These are phyloP conservation scores for Empis stercorea DNA, from an alignment of 2,888 invertebrate species.

Conservation along the genomic window DNA sequence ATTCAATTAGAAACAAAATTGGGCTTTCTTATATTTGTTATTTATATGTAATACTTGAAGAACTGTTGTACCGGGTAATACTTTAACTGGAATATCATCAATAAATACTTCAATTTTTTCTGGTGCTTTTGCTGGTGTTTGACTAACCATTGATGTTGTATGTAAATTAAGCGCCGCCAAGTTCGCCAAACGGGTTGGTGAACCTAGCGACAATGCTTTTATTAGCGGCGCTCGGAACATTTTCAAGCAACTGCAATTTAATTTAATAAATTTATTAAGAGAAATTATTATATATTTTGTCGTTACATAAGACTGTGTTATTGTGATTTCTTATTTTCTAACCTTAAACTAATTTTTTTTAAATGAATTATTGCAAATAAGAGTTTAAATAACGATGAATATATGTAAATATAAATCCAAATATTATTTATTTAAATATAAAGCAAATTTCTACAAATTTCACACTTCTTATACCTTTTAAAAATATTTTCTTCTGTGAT, in stretches of 20 bases:
- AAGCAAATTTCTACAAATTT: no score
- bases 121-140: slow-evolving; percentile 41
- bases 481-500: no score
- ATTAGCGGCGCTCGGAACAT: slow-evolving; percentile 69
- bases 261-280: no score
- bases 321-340: no score
- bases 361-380: no score
- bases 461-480: no score
- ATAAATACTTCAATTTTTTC: slow-evolving; percentile 91
- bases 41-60: slow-evolving; percentile 54
- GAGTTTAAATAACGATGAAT: no score
- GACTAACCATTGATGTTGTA: slow-evolving; percentile 37
- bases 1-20: neutral
- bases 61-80: slow-evolving; percentile 93
- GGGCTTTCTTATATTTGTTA: slow-evolving; percentile 1
- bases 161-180: slow-evolving; percentile 30
- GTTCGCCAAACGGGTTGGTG: slow-evolving; percentile 37
- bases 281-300: no score
- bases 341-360: no score
- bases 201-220: slow-evolving; percentile 45
- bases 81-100: slow-evolving; percentile 88
- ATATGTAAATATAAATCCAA: no score
- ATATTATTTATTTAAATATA: no score
- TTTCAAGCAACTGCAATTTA: neutral
- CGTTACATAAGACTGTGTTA: no score